phyloP scores from a whole-genome alignment of 2,797 vertebrate species.

The Pipistrellus pipistrellus region DNA sequence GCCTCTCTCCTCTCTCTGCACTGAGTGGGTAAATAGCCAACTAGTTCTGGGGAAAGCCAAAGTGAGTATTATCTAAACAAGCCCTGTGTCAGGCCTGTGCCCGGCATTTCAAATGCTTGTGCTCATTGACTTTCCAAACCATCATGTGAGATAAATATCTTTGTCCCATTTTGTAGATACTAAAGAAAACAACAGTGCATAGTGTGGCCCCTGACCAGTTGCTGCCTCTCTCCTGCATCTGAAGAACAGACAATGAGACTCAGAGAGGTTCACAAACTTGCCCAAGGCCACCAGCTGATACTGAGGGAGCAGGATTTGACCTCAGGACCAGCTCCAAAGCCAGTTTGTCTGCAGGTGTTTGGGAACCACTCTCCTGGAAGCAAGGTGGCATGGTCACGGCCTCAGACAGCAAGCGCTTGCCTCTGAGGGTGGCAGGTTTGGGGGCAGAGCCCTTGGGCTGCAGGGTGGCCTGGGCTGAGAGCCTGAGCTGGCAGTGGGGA shows the following conservation, averaged over 20 bases:
- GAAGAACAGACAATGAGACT: neutral
- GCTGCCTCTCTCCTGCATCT: neutral
- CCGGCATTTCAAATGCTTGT: neutral
- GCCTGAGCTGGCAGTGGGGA: neutral
- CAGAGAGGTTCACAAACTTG: neutral
- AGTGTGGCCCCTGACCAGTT: fast-evolving
- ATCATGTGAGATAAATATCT: neutral
- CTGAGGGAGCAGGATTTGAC: neutral
- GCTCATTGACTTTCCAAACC: neutral
- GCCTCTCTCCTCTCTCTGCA: neutral
- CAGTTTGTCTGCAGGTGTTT: neutral
- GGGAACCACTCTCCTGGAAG: neutral
- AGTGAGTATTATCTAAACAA: neutral
- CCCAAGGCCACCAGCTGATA: neutral
- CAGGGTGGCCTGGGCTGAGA: neutral
- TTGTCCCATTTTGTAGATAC: neutral
- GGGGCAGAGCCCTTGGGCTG: neutral
- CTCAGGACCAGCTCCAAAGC: neutral
- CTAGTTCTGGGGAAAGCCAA: neutral
- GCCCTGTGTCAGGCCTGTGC: neutral
- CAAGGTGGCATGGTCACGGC: neutral
- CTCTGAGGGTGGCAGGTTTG: too few relatives aligned
- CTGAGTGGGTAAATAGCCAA: neutral
- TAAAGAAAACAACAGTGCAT: neutral
- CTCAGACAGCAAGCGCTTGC: neutral